Conservation (phyloP, 2,888 invertebrate species). For the Trichacis sp. region DNA sequence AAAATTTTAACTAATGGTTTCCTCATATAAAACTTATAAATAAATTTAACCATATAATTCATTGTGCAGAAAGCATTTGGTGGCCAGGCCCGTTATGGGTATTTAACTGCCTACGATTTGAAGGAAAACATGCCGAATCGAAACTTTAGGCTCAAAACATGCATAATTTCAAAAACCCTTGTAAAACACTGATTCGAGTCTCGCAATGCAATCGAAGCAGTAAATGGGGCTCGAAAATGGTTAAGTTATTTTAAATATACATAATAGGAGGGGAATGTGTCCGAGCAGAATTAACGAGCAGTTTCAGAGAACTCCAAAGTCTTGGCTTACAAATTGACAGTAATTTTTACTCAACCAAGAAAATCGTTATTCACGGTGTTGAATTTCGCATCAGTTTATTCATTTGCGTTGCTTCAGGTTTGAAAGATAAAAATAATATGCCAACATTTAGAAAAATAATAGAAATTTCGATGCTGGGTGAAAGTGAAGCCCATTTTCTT, state of each 20-base stretch:
- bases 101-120: conserved; percentile 30
- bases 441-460: conserved; percentile 19
- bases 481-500: conserved; percentile 14
- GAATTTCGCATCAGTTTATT: not conserved
- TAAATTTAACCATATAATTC: conserved; percentile 26
- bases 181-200: conserved; percentile 28
- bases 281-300: not conserved
- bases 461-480: conserved; percentile 17
- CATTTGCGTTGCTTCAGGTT: not conserved
- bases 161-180: conserved; percentile 34
- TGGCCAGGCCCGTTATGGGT: conserved; percentile 25
- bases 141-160: conserved; percentile 26
- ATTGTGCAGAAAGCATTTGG: conserved; percentile 27
- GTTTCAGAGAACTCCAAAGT: not conserved
- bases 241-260: conserved; percentile 5
- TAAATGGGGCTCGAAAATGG: conserved; percentile 17
- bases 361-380: not conserved
- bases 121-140: conserved; percentile 25
- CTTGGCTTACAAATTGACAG: not conserved
- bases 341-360: not conserved
- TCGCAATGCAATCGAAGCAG: conserved; percentile 17
- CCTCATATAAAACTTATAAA: too few relatives aligned
- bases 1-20: too few relatives aligned
- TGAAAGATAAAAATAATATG: conserved; percentile 15
- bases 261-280: conserved; percentile 3